Evolutionary conservation across 2,797 vertebrate genomes (phyloP).

Genomic region (Oophaga sylvatica): DNA sequence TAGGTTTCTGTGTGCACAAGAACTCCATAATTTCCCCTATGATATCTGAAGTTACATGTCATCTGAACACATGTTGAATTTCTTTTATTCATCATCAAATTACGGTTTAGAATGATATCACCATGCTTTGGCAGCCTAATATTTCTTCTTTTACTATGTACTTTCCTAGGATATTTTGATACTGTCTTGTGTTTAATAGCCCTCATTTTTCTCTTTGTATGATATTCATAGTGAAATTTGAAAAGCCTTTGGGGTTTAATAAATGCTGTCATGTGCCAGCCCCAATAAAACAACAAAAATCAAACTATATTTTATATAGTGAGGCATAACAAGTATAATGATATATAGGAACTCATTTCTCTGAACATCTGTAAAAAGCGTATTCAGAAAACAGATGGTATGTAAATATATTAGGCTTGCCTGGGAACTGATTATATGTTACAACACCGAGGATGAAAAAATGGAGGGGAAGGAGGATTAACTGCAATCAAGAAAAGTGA

Average conservation of each 20-base stretch:
- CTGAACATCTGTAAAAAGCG: constrained; percentile 57
- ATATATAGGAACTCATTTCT: constrained; percentile 48
- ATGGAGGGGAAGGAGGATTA: constrained; percentile 6
- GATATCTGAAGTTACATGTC: constrained; percentile 18
- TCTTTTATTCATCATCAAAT: constrained; percentile 39
- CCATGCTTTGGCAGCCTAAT: constrained; percentile 12
- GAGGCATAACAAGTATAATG: constrained; percentile 54
- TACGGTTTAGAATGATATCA: constrained; percentile 40
- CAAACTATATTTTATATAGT: constrained; percentile 41
- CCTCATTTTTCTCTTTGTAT: constrained; percentile 52
- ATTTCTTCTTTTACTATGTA: constrained; percentile 45
- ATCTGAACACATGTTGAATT: constrained; percentile 8
- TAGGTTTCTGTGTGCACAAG: not conserved
- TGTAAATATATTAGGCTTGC: constrained; percentile 53
- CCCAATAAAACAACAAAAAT: constrained; percentile 54
- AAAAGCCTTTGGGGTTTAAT: constrained; percentile 60
- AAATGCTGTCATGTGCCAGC: constrained; percentile 35
- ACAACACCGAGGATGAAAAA: constrained; percentile 43
- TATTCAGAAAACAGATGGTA: constrained; percentile 59
- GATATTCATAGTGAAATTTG: constrained; percentile 46
- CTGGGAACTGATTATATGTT: constrained; percentile 56
- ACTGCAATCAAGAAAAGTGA: constrained; percentile 36
- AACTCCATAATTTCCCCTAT: not conserved
- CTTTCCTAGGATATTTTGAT: constrained; percentile 43
- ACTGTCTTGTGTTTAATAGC: constrained; percentile 43